These are phyloP conservation scores for Hylyphantes graminicola DNA, from an alignment of 1,140 invertebrate species.

Conservation along the genomic window DNA sequence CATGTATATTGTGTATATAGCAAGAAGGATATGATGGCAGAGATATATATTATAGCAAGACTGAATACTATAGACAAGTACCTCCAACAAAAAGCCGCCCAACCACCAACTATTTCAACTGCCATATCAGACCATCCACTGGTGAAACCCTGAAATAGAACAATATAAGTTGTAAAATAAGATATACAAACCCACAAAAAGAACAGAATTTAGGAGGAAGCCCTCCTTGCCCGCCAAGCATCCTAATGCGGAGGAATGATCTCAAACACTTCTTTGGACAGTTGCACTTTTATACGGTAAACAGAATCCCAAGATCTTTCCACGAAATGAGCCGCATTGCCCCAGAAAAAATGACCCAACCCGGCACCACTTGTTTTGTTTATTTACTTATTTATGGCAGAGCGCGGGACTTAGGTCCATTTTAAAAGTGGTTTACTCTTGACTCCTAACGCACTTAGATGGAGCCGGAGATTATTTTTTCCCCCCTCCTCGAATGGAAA, in stretches of 20 bases:
- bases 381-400: conserved; percentile 26
- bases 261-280: conserved; percentile 39
- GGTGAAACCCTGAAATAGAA: no score
- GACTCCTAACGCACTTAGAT: conserved; percentile 1
- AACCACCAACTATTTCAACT: no score
- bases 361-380: background rate
- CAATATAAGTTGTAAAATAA: no score
- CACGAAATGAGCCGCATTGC: conserved; percentile 26
- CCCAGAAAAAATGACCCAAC: conserved; percentile 29
- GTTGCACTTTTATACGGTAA: conserved; percentile 35
- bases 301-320: conserved; percentile 25
- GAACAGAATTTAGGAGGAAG: background rate
- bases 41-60: no score
- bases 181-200: background rate
- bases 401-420: conserved; percentile 17
- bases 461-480: conserved; percentile 6
- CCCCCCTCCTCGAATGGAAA: no score
- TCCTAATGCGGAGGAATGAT: conserved; percentile 33
- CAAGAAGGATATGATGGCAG: no score
- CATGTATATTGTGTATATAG: no score
- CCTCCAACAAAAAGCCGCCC: no score
- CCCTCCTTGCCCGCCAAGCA: conserved; percentile 9
- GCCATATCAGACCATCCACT: no score
- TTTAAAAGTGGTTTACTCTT: conserved; percentile 43
- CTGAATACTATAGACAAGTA: no score